A percentile compares a stretch with the other conserved stretches of the same genome.
Conservation (phyloP, 2,113 vertebrate genomes). For the Hiodon alosoides region DNA sequence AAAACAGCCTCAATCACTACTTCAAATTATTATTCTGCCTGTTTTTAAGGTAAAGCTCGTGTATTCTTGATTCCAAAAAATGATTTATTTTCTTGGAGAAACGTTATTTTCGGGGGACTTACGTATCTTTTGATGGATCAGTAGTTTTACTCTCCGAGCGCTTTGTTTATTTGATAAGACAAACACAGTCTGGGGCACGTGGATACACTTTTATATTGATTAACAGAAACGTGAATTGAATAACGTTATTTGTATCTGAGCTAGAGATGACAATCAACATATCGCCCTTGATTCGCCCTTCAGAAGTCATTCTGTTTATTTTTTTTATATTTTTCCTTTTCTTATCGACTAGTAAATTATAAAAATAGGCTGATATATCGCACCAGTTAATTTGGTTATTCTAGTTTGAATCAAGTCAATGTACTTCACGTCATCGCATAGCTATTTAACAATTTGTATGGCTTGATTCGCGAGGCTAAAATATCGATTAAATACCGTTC, state of each 20-base stretch:
- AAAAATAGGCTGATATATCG: neutral
- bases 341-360: neutral
- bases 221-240: neutral
- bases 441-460: constrained; percentile 2
- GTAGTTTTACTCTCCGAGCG: no score
- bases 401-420: neutral
- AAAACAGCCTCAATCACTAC: no score
- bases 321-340: neutral
- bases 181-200: no score
- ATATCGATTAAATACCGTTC: neutral
- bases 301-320: constrained; percentile 6
- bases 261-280: constrained; percentile 6
- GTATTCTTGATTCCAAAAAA: no score
- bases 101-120: no score
- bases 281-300: constrained; percentile 44
- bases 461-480: neutral
- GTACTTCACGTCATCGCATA: constrained; percentile 2
- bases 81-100: no score
- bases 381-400: neutral
- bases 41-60: no score
- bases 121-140: no score
- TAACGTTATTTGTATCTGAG: neutral
- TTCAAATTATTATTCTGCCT: no score
- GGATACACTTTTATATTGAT: neutral
- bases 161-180: no score